Base-by-base conservation (phyloP, 2,113 vertebrate genomes). In the Prionailurus bengalensis region DNA sequence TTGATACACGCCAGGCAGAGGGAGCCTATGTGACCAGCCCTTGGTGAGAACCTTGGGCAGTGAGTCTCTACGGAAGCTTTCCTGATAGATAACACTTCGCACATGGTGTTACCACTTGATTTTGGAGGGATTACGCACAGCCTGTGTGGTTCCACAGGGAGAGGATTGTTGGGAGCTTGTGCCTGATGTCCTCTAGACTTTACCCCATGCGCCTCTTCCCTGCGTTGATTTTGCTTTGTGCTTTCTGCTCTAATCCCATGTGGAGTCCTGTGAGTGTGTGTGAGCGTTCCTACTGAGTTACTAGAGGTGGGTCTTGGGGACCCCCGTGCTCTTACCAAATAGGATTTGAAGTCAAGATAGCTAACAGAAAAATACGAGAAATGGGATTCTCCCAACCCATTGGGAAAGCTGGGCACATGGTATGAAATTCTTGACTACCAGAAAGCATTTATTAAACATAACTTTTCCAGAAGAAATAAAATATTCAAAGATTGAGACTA, bases 381-480 rank as follows among this genome's bases (percentile, higher is more conserved):
- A 16, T 58, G 68, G 27, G 21, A 80, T 5, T 63, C 71, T 70
- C 71, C 39, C 70, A 85, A 48, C 23, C 36, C 36, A 10, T 19
- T 33, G 23, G 68, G 33, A 86, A 65, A 73, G 7, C 19, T n/a
- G 74, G 42, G 29, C 3, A 61, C 29, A 21, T 39, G 63, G 45
- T 36, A 88, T 31, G 74, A 74, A 74, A 88, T 53, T 45, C 19
- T 65, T 45, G 27, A n/a, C 14, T 39, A 65, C 66, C 65, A 82
- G 83, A 81, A 95, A 36, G 3, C 16, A 92, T 31, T 31, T 55
- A 29, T 23, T 3, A 92, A 42, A 19, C 16, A 48, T 53, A 31
- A 85, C 31, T 16, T 71, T 81, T 86, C 74, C 89, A 81, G 53
- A 92, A 73, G 29, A 36, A 81, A 95, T 39, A 88, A 81, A 84